Conservation (phyloP, 2,888 invertebrate species). For the Fabriciana adippe region DNA sequence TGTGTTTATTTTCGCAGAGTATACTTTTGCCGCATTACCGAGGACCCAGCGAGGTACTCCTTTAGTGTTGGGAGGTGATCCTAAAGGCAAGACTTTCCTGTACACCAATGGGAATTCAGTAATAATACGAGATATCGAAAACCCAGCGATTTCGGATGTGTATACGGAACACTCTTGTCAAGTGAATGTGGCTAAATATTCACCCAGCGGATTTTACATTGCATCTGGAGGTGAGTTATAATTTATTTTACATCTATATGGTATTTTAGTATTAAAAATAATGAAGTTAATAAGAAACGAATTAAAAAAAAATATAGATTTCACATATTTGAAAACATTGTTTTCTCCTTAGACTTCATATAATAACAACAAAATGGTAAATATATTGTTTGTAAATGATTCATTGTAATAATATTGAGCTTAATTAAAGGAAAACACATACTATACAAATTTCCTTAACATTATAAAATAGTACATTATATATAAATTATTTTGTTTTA, state of each 20-base stretch:
- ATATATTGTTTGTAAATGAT: too few species aligned
- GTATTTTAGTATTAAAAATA: neutral
- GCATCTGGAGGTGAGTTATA: conserved; percentile 93
- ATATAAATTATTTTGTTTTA: too few species aligned
- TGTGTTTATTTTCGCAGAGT: conserved; percentile 82
- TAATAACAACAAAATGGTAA: too few species aligned
- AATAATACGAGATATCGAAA: conserved; percentile 97
- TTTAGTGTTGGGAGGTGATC: conserved; percentile 96
- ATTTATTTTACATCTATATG: neutral
- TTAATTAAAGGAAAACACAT: too few species aligned
- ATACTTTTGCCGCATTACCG: conserved; percentile 95
- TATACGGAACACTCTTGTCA: conserved; percentile 98
- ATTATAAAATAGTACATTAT: too few species aligned
- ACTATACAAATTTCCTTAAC: too few species aligned
- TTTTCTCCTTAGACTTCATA: too few species aligned
- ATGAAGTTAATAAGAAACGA: neutral
- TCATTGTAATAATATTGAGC: too few species aligned
- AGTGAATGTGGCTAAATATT: conserved; percentile 98
- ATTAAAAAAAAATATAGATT: too few species aligned
- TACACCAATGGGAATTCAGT: conserved; percentile 99
- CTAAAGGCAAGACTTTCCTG: conserved; percentile 97
- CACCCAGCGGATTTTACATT: conserved; percentile 98
- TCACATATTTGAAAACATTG: neutral
- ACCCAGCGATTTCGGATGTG: conserved; percentile 96
- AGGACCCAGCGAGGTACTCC: conserved; percentile 97